phyloP scores from a whole-genome alignment of 2,888 invertebrate genomes.

The Sarcophaga caerulescens region DNA sequence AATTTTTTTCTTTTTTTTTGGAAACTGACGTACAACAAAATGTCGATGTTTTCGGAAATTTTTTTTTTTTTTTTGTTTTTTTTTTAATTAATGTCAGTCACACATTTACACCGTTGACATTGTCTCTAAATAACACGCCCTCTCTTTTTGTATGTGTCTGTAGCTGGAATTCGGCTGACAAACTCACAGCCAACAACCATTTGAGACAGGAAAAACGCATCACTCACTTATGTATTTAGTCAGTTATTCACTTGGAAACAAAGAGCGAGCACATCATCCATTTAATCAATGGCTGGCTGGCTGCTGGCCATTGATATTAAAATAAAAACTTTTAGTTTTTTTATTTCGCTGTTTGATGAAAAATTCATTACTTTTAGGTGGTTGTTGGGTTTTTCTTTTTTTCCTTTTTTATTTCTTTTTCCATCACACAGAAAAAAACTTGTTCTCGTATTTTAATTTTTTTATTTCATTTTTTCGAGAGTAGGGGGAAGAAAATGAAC shows the following conservation, averaged over 20 bases:
- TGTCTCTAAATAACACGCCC: slow-evolving; percentile 61
- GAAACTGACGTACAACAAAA: slow-evolving; percentile 1
- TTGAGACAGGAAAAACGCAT: slow-evolving; percentile 45
- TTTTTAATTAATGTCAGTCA: slow-evolving; percentile 63
- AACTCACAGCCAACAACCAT: not conserved
- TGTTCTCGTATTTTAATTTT: slow-evolving; percentile 2
- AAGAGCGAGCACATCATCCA: not conserved
- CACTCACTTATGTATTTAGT: slow-evolving; percentile 42
- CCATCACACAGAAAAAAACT: not conserved
- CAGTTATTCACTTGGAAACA: not conserved
- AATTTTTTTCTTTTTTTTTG: not conserved
- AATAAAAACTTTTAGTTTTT: not conserved
- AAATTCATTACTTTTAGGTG: slow-evolving; percentile 27
- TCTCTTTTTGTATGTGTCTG: slow-evolving; percentile 22
- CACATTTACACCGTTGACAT: slow-evolving; percentile 62
- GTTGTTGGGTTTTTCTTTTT: not conserved
- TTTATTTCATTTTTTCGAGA: not conserved
- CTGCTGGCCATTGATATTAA: not conserved
- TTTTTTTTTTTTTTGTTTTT: not conserved
- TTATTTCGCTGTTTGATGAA: not conserved
- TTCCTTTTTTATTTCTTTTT: not conserved
- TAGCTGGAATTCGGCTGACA: not conserved
- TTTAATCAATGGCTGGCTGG: not conserved
- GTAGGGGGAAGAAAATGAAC: slow-evolving; percentile 36
- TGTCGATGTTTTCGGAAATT: slow-evolving; percentile 31